Base-by-base conservation (phyloP, 2,113 vertebrate genomes). In the Eulacestoma nigropectus region DNA sequence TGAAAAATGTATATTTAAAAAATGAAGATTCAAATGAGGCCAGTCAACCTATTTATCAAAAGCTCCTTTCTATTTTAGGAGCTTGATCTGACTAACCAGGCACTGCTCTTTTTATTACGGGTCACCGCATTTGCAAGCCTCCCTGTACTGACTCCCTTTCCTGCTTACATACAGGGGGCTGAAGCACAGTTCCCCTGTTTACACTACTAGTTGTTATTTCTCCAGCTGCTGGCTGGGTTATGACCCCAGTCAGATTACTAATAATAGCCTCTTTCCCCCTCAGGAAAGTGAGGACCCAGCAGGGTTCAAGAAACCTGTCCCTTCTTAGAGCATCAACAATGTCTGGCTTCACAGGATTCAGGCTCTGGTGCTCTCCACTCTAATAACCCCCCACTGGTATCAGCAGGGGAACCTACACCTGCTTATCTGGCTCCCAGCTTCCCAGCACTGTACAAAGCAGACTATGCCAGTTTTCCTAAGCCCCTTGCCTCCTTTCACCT, bases 151-250 rank as follows among this genome's bases (percentile, higher is more conserved):
- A 89, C 78, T 96, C 84, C 74, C 79, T 73, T 84, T 76, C 84
- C 93, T 89, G 65, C 77, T 89, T 89, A 33, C 33, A 62, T 33
- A 39, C n/a, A 53, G 46, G 81, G 68, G 57, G 65, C 84, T 93
- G 73, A 79, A 64, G 93, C 25, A 8, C 52, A 55, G 64, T 93
- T 77, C 44, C 49, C 81, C 77, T 92, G 93, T 95, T 95, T 95
- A 86, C 89, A 72, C 69, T 64, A 44, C 55, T 47, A 92, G 89
- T 60, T 96, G 94, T 94, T 96, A 95, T 91, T 96, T 95, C 91
- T 80, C 91, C 91, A 96, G 94, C 89, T 95, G 93, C 94, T 69
- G 84, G 62, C 81, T 95, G 93, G 91, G 95, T 84, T 93, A 32
- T n/a, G 93, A 96, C 94, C 91, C 32, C 44, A 87, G 84, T 64